Percentiles rank a stretch among this genome's conserved stretches.
Conservation (phyloP, 92 coral and sea anemone genomes). For the Palythoa grandiflora region DNA sequence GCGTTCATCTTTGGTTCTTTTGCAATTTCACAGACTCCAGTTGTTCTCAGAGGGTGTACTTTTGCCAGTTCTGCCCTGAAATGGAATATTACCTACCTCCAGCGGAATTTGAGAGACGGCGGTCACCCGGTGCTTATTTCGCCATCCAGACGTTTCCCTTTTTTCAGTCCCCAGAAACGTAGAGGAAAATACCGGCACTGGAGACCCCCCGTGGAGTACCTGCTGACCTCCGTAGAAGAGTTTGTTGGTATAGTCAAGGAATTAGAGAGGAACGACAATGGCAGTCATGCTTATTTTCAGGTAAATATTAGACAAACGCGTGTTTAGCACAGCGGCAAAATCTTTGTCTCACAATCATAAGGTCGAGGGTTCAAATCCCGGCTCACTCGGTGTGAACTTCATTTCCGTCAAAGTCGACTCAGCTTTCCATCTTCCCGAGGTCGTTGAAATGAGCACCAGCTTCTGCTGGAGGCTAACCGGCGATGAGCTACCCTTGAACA, state of each 20-base stretch:
- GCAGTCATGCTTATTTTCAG: constrained; percentile 91
- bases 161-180: constrained; percentile 67
- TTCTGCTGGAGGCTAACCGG: no score
- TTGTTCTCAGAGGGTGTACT: constrained; percentile 81
- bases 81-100: constrained; percentile 80
- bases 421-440: no score
- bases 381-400: no score
- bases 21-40: constrained; percentile 65
- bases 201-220: constrained; percentile 74
- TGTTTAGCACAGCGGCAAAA: no score
- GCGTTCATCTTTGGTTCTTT: no score
- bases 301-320: constrained; percentile 20
- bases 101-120: constrained; percentile 73
- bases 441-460: no score
- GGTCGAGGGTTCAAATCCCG: no score
- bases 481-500: no score
- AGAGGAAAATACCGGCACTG: constrained; percentile 70
- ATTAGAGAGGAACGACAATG: constrained; percentile 72
- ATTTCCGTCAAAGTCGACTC: no score
- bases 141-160: constrained; percentile 72
- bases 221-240: constrained; percentile 62
- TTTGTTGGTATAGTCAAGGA: constrained; percentile 71
- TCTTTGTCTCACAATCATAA: no score
- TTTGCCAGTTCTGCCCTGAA: constrained; percentile 83
- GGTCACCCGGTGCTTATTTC: constrained; percentile 78